Conservation (phyloP, 2,888 invertebrate genomes). For the Bhutanitis thaidina region DNA sequence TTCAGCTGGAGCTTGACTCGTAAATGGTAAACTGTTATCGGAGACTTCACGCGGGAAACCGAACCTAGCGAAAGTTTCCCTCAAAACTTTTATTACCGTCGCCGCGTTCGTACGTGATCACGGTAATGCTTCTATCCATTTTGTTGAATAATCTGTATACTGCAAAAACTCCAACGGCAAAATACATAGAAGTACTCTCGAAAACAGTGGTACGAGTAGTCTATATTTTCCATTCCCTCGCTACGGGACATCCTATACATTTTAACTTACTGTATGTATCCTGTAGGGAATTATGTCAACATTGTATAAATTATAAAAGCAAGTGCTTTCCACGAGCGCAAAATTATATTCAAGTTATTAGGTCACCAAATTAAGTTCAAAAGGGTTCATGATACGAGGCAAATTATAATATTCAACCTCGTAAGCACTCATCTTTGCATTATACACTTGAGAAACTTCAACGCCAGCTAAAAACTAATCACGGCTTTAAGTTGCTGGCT, state of each 20-base stretch:
- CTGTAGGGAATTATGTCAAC: conserved; percentile 7
- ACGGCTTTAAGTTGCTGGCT: neutral
- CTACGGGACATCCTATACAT: too few relatives aligned
- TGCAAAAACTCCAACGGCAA: too few relatives aligned
- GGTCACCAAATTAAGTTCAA: conserved; percentile 15
- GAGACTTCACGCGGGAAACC: neutral
- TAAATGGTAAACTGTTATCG: neutral
- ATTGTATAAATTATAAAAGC: conserved; percentile 13
- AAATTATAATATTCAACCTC: conserved; percentile 14
- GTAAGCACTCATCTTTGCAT: conserved; percentile 18
- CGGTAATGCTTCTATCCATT: neutral
- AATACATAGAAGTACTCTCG: too few relatives aligned
- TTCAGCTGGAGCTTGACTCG: neutral
- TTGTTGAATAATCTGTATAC: too few relatives aligned
- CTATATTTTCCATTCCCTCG: too few relatives aligned
- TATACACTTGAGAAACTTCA: conserved; percentile 16
- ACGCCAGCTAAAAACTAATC: conserved; percentile 16
- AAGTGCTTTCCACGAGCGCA: neutral
- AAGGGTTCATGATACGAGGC: conserved; percentile 6
- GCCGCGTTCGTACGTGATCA: neutral
- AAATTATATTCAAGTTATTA: conserved; percentile 10
- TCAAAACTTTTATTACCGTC: neutral
- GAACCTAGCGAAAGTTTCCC: neutral
- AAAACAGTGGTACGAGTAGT: too few relatives aligned
- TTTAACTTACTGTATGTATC: too few relatives aligned